Conservation (phyloP, 2,113 vertebrate species). For the Neodon shergylaensis region DNA sequence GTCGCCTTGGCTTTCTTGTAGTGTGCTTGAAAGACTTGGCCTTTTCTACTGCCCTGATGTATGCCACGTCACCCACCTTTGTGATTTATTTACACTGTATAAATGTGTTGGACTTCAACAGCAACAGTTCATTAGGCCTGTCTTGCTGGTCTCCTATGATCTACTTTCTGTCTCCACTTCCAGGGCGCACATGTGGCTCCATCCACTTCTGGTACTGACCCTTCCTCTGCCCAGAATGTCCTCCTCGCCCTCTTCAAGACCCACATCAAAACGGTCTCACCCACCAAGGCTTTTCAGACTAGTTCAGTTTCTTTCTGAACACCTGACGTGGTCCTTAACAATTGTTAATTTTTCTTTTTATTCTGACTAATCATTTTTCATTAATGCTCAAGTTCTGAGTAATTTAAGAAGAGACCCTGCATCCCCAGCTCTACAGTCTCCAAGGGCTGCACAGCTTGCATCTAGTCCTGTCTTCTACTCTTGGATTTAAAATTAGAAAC, state of each 20-base stretch:
- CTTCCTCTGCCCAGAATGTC: background rate
- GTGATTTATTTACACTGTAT: background rate
- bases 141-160: background rate
- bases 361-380: conserved; percentile 20
- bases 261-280: background rate
- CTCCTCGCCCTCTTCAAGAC: background rate
- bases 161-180: background rate
- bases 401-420: conserved; percentile 42
- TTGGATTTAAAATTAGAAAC: conserved; percentile 82
- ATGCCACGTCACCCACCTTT: too few relatives aligned
- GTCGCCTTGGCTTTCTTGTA: background rate
- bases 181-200: background rate
- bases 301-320: background rate
- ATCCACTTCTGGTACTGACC: background rate
- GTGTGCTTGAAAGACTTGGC: background rate
- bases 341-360: conserved; percentile 36
- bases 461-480: conserved; percentile 55
- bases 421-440: background rate
- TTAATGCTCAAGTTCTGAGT: conserved; percentile 51
- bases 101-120: background rate
- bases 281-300: conserved; percentile 1
- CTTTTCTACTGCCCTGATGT: background rate
- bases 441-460: conserved; percentile 43
- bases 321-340: background rate
- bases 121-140: background rate